Percentiles rank a stretch among this genome's conserved stretches.
These are phyloP conservation scores for Stegana nigrithorax DNA, from an alignment of 2,888 invertebrate genomes.

Conservation along the genomic window DNA sequence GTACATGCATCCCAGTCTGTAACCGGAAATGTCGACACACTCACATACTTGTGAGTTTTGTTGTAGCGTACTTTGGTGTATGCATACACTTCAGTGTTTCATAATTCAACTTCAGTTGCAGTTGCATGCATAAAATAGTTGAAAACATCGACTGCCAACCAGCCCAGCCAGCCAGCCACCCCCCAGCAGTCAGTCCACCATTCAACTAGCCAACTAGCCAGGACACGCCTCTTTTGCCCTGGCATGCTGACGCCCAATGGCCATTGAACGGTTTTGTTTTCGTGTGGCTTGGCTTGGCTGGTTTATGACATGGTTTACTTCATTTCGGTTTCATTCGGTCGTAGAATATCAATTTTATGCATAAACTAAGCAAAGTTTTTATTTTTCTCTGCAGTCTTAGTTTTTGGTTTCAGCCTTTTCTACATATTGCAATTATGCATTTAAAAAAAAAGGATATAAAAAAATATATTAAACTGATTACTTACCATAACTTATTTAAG, in stretches of 20 bases:
- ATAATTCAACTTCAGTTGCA: constrained; percentile 44
- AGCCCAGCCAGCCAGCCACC: constrained; percentile 10
- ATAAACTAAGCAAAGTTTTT: too few species aligned
- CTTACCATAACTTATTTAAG: too few species aligned
- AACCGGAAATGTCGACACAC: constrained; percentile 24
- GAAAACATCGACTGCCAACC: neutral
- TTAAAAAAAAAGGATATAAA: too few species aligned
- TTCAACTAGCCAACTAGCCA: constrained; percentile 1
- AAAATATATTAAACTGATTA: too few species aligned
- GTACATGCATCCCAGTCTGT: neutral
- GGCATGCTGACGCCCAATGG: constrained; percentile 1
- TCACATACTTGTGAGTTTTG: constrained; percentile 6
- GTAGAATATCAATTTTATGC: constrained; percentile 14
- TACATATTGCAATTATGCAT: too few species aligned
- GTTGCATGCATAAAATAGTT: constrained; percentile 15
- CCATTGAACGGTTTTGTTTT: constrained; percentile 14
- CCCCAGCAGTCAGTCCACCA: constrained; percentile 24
- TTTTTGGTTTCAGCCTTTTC: too few species aligned
- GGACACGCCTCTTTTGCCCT: neutral
- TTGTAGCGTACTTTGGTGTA: constrained; percentile 16
- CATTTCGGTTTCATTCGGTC: too few species aligned
- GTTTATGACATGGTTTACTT: too few species aligned
- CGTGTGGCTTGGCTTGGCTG: too few species aligned
- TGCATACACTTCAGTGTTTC: constrained; percentile 34
- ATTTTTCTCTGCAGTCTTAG: too few species aligned